Base-by-base conservation (phyloP, 2,888 invertebrate species). In the Cephus sareptanus region DNA sequence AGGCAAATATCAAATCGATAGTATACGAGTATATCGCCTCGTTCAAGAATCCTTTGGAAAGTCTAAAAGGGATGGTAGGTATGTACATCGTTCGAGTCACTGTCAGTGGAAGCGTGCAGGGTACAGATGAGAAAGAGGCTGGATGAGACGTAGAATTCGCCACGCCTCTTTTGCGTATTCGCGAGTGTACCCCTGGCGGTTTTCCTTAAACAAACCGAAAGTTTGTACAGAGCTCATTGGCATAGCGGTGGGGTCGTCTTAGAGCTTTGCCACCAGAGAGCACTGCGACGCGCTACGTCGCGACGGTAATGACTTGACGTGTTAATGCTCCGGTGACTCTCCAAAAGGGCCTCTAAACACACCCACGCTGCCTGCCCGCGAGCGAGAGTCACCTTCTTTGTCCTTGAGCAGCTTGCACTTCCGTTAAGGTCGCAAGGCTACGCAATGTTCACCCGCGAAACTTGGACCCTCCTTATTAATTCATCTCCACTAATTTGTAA, bases 111-210 rank as follows among this genome's bases (percentile, higher is more conserved):
- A 34, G 56, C 71, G 30, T 35, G 34, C 34, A 69, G 33, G 40
- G 34, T 30, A 69, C n/a, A 40, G 76, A 79, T 75, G 76, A 73
- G 74, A 81, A 81, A 81, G 79, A 79, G 75, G 70, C 83, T 79
- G 81, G 80, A 81, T 81, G 70, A n/a, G 76, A 82, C 78, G 83
- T 79, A 76, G 6, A 73, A 77, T 79, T 77, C 76, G 75, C 79
- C 87, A 88, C 88, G 88, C 89, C 88, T 85, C 85, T 88, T 88
- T 79, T 85, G 79, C 83, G 87, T 88, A 85, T 87, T 84, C 83
- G 81, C 75, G 76, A 75, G 33, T 77, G 37, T 68, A 69, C 75
- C 33, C 35, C 6, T 80, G 82, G 78, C 81, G 85, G 83, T 87
- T 88, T 85, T 81, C 85, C 87, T 87, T 87, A 82, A 87, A 86